Base-by-base conservation (phyloP, 2,113 vertebrate species). In the Semnornis frantzii region DNA sequence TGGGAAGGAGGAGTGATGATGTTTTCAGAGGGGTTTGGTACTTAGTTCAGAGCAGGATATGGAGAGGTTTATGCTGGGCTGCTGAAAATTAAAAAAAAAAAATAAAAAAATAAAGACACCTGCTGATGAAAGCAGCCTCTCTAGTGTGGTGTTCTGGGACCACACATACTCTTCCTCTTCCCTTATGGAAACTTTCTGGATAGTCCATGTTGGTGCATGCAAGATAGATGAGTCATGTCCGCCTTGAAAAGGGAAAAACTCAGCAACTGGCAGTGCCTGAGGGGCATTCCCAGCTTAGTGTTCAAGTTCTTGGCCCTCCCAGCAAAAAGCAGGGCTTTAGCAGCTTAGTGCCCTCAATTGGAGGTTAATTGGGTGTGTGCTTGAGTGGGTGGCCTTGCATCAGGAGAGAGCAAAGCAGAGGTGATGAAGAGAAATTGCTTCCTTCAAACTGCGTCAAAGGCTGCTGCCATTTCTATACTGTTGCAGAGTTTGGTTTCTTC, bases 401-500 rank as follows among this genome's bases (percentile, higher is more conserved):
- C n/a, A 15, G 11, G 15, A 19, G 30, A 34, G 57, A 16, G 69
- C 33, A 12, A 30, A 17, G 72, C 5, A 8, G 12, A 50, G 37
- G 1, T 34, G 72, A 24, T 16, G 62, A 23, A 31, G 44, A 34
- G 64, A 52, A 63, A 15, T 15, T 31, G 72, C 25, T 14, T 24
- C 5, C 2, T 62, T 12, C 39, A 65, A 6, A 24, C 17, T 0
- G 0, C 2, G 6, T 15, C 64, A 9, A 23, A 34, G 72, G 37
- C 48, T 86, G 71, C 71, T 50, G 50, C 1, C 24, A 15, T 17
- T 19, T 6, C 68, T 30, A 18, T 8, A 5, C 17, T 3, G 2
- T 46, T 14, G 4, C 12, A 54, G 57, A 60, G 8, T 44, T 50
- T 72, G 71, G 15, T 48, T 71, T 59, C 75, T 33, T 9, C 12